phyloP scores from a whole-genome alignment of 92 coral and sea anemone species.

The Bergia puertoricense region DNA sequence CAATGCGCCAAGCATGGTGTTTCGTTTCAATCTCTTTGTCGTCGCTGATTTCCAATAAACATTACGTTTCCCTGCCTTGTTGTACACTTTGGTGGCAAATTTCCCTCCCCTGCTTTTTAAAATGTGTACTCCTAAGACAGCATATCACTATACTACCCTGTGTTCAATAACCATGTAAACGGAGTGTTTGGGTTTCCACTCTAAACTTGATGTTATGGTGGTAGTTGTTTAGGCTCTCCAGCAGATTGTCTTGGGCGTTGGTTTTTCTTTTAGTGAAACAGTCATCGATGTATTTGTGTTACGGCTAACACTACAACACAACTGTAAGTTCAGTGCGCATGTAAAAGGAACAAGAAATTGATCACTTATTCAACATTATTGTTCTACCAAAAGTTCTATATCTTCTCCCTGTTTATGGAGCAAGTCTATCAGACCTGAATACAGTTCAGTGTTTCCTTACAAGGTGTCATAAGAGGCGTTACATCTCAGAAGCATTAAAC shows the following conservation, averaged over 20 bases:
- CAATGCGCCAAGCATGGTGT: conserved; percentile 27
- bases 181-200: conserved; percentile 39
- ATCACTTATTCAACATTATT: too few relatives aligned
- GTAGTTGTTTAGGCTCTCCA: not conserved
- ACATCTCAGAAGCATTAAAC: too few relatives aligned
- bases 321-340: too few relatives aligned
- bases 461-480: too few relatives aligned
- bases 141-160: too few relatives aligned
- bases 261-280: conserved; percentile 33
- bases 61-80: not conserved
- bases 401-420: too few relatives aligned
- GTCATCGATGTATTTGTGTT: conserved; percentile 26
- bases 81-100: conserved; percentile 21
- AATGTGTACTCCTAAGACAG: too few relatives aligned
- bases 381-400: too few relatives aligned
- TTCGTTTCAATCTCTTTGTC: conserved; percentile 32
- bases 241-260: conserved; percentile 19
- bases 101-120: not conserved
- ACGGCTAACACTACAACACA: too few relatives aligned
- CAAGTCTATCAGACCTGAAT: too few relatives aligned
- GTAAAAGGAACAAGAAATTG: too few relatives aligned
- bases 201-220: conserved; percentile 42
- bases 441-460: too few relatives aligned
- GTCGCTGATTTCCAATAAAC: conserved; percentile 24
- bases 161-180: not conserved